These are phyloP conservation scores for Mormyrus hasselquistii DNA, from an alignment of 2,797 vertebrate species.

Conservation along the genomic window DNA sequence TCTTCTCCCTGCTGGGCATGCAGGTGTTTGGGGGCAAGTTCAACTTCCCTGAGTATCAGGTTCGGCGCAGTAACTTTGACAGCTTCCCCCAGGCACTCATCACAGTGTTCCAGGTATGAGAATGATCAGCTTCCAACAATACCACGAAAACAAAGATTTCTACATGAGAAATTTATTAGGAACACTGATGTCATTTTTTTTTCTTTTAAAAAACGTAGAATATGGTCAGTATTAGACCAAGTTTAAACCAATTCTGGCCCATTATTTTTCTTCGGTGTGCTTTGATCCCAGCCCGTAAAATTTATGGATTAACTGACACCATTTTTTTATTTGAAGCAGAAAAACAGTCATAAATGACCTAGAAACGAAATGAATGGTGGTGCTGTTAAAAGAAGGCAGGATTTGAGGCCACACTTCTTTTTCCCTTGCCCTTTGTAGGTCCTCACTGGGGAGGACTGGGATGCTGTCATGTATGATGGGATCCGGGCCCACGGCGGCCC, in stretches of 20 bases:
- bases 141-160: not conserved
- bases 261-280: not conserved
- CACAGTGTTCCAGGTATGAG: slow-evolving; percentile 89
- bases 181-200: not conserved
- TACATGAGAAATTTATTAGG: not conserved
- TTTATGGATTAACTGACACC: not conserved
- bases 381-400: not conserved
- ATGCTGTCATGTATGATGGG: slow-evolving; percentile 86
- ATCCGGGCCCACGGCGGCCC: slow-evolving; percentile 93
- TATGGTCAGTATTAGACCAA: not conserved
- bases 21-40: slow-evolving; percentile 96
- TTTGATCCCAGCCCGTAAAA: not conserved
- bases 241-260: not conserved
- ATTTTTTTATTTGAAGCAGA: not conserved
- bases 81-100: slow-evolving; percentile 95
- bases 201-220: not conserved
- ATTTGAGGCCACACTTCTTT: not conserved
- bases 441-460: slow-evolving; percentile 94
- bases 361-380: not conserved
- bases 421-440: slow-evolving; percentile 59
- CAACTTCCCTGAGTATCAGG: slow-evolving; percentile 74
- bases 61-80: slow-evolving; percentile 88
- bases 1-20: slow-evolving; percentile 94
- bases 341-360: not conserved
- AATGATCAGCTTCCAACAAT: not conserved